Evolutionary conservation across 1,140 invertebrate genomes (phyloP).

Genomic region (Saccostrea cuccullata): DNA sequence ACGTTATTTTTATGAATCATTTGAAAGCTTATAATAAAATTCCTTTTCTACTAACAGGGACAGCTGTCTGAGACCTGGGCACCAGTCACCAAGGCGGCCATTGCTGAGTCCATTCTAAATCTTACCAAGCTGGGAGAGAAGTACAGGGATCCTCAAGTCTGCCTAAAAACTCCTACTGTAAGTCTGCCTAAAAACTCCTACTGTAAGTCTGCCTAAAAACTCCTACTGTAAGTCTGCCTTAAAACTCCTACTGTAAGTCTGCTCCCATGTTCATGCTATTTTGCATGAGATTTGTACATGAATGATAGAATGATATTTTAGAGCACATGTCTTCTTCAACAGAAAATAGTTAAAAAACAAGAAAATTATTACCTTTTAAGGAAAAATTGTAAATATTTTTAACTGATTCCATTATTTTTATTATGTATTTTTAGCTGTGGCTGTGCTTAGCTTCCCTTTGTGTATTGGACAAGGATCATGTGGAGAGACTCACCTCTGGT

Average conservation of each 20-base stretch:
- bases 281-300: too few species aligned
- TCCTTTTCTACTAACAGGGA: constrained; percentile 83
- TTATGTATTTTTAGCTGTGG: too few species aligned
- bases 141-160: constrained; percentile 86
- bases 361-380: too few species aligned
- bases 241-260: too few species aligned
- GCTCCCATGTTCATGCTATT: too few species aligned
- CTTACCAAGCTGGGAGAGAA: constrained; percentile 89
- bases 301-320: too few species aligned
- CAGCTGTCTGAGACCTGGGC: constrained; percentile 93
- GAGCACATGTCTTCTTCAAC: too few species aligned
- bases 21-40: neutral
- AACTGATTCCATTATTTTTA: too few species aligned
- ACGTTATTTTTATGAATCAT: too few species aligned
- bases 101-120: constrained; percentile 93
- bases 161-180: constrained; percentile 88
- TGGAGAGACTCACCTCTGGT: constrained; percentile 88
- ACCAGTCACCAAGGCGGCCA: constrained; percentile 90
- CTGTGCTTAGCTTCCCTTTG: constrained; percentile 94
- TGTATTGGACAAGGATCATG: constrained; percentile 93
- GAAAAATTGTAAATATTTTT: too few species aligned
- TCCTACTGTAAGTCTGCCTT: constrained; percentile 81
- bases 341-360: too few species aligned
- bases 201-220: constrained; percentile 81
- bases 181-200: constrained; percentile 39